Base-by-base conservation (phyloP, 2,888 invertebrate genomes). In the Microdon myrmicae region DNA sequence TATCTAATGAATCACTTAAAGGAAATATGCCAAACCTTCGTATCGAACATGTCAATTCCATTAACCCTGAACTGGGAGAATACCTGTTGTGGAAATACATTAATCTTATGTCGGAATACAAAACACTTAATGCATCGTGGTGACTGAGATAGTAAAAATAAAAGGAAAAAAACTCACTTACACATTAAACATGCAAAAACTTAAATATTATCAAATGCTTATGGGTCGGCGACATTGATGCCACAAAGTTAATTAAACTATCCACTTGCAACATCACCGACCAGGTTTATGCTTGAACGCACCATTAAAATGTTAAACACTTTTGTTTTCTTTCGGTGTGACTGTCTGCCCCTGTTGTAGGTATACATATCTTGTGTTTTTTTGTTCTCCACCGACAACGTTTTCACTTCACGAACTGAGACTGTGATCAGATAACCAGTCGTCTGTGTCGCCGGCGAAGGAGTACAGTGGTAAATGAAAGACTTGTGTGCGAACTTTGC, bases 241-340 rank as follows among this genome's bases (percentile, higher is more conserved):
- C n/a, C n/a, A n/a, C n/a, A n/a, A n/a, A n/a, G n/a, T n/a, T n/a
- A 61, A 61, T 56, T 44, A 44, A 61, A 49, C 17, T 35, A 20
- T 14, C 29, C 47, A 32, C 54, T 32, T 26, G 26, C 10, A 22
- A 12, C 22, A 10, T 3, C 14, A 47, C 34, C 29, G 41, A 20
- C 19, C 29, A 45, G 44, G 45, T 44, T 34, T 45, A 39, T 41
- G 49, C 49, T 28, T 39, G 49, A 44, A 39, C 34, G 44, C 56
- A 44, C 44, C 49, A 61, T 49, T 49, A 48, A 61, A 61, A 55
- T 35, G 9, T 43, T 39, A 44, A 41, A 44, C 61, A 61, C 60
- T 61, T 61, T 61, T 61, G 25, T 61, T 61, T 61, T 61, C 44
- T 20, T 49, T 39, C 49, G n/a, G n/a, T n/a, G n/a, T n/a, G n/a